Conservation (phyloP, 2,888 invertebrate genomes). For the Aproaerema taeniolella region DNA sequence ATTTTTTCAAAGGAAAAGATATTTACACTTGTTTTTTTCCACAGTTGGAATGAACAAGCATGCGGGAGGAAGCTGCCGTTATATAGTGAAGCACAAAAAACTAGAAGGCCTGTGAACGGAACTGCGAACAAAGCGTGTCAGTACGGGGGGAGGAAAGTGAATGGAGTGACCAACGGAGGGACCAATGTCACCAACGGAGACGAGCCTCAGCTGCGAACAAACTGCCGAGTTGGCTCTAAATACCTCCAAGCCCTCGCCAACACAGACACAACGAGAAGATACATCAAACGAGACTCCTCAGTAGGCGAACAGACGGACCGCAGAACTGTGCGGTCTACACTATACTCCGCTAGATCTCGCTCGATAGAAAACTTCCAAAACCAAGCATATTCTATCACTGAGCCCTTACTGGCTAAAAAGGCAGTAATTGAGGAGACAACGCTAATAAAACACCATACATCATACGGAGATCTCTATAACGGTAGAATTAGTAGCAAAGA, state of each 20-base stretch:
- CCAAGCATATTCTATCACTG: constrained; percentile 41
- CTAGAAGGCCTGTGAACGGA: constrained; percentile 67
- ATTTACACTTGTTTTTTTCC: too few relatives aligned
- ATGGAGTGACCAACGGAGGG: constrained; percentile 43
- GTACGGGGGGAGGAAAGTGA: constrained; percentile 64
- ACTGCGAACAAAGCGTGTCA: constrained; percentile 55
- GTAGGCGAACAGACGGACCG: constrained; percentile 54
- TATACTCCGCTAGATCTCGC: constrained; percentile 60
- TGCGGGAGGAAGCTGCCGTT: constrained; percentile 71
- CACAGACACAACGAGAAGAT: constrained; percentile 41
- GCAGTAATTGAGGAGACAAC: constrained; percentile 50
- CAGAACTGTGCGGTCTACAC: constrained; percentile 34
- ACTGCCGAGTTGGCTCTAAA: constrained; percentile 66
- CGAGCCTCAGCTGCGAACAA: constrained; percentile 54
- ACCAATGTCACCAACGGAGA: too few relatives aligned
- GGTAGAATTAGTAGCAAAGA: constrained; percentile 64
- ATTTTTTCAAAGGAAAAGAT: too few relatives aligned
- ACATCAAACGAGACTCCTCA: constrained; percentile 59
- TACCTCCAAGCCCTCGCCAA: constrained; percentile 67
- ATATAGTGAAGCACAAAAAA: constrained; percentile 75
- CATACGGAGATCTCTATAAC: constrained; percentile 65
- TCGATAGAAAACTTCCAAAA: constrained; percentile 71
- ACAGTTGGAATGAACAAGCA: constrained; percentile 76
- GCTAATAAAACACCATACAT: constrained; percentile 67
- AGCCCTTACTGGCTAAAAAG: constrained; percentile 40